These are phyloP conservation scores for Phataginus tricuspis DNA, from an alignment of 2,797 vertebrate genomes.

Conservation along the genomic window DNA sequence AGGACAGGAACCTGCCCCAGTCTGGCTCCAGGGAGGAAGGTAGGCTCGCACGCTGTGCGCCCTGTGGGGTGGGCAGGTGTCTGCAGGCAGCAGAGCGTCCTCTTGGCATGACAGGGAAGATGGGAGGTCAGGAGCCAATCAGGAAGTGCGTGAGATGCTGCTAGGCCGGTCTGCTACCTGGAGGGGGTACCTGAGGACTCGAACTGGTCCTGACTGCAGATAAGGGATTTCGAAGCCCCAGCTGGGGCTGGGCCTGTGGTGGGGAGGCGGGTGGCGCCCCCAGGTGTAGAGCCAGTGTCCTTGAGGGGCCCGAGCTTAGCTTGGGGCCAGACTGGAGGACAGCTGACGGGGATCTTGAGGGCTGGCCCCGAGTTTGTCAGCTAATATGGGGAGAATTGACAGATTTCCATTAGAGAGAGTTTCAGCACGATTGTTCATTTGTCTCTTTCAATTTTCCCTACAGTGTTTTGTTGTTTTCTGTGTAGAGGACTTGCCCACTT, in stretches of 20 bases:
- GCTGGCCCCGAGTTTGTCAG: not conserved
- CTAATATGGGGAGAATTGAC: not conserved
- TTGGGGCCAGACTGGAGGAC: too few species aligned
- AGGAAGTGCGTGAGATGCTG: not conserved
- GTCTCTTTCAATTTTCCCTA: not conserved
- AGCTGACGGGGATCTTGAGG: not conserved
- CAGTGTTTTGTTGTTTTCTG: not conserved
- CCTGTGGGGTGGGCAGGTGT: not conserved
- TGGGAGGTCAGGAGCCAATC: not conserved
- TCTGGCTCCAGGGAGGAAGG: not conserved
- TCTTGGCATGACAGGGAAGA: not conserved
- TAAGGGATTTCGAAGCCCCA: not conserved
- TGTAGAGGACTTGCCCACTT: not conserved
- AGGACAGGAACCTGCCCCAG: rapidly evolving
- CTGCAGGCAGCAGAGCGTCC: not conserved
- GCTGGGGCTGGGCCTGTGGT: not conserved
- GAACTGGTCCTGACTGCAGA: not conserved
- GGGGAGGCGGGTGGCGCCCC: not conserved
- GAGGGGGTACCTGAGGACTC: not conserved
- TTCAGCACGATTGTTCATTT: not conserved
- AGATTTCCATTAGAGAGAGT: not conserved
- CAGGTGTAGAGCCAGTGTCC: rapidly evolving
- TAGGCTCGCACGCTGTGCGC: not conserved
- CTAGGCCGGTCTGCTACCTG: not conserved
- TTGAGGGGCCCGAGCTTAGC: not conserved